These are phyloP conservation scores for Hylaeus anthracinus DNA, from an alignment of 1,140 invertebrate genomes.

Conservation along the genomic window DNA sequence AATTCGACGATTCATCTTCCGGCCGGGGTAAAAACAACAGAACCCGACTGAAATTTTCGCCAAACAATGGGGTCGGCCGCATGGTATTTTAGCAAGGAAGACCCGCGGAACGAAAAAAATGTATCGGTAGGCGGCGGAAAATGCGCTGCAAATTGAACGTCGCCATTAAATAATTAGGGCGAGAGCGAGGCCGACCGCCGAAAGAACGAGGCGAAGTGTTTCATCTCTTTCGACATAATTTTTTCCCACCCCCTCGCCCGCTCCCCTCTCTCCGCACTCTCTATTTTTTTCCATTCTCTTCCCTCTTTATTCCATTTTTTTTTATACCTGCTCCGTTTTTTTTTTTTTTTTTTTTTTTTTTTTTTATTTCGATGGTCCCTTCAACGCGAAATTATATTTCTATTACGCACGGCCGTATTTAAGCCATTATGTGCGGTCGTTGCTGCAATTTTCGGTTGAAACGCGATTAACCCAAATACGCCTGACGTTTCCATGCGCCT, in stretches of 20 bases:
- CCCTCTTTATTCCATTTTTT: not conserved
- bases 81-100: constrained; percentile 9
- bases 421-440: constrained; percentile 65
- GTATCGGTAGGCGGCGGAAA: constrained; percentile 37
- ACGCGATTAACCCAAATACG: constrained; percentile 65
- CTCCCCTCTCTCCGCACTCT: not conserved
- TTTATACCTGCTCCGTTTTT: too few relatives aligned
- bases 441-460: constrained; percentile 61
- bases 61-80: constrained; percentile 22
- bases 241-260: not conserved
- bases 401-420: constrained; percentile 66
- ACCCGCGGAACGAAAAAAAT: not conserved
- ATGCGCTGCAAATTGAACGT: constrained; percentile 62
- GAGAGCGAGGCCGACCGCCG: constrained; percentile 18
- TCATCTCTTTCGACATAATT: constrained; percentile 31
- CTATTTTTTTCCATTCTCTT: not conserved
- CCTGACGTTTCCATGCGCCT: constrained; percentile 50
- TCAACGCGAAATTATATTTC: constrained; percentile 65
- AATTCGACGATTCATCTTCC: constrained; percentile 19
- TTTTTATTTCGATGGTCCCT: constrained; percentile 35
- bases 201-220: constrained; percentile 40
- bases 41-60: not conserved
- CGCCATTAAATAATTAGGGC: constrained; percentile 64
- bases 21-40: not conserved
- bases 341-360: too few relatives aligned